Conservation (phyloP, 2,113 vertebrate species). For the Paradoxurus hermaphroditus region DNA sequence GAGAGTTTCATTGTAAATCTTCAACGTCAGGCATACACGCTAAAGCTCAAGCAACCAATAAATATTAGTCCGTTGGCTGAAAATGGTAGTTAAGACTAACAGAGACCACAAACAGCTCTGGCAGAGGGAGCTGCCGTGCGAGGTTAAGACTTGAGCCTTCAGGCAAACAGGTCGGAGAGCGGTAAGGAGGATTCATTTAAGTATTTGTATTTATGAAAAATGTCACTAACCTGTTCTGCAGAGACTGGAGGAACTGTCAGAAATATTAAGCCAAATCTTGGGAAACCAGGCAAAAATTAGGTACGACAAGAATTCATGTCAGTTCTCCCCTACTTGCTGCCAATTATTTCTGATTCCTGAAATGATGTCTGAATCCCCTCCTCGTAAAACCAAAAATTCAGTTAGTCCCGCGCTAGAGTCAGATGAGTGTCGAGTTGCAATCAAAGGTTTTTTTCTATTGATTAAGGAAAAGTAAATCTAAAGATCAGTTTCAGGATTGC, state of each 20-base stretch:
- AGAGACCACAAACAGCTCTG: background rate
- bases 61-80: slow-evolving; percentile 15
- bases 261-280: slow-evolving; percentile 72
- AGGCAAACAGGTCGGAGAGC: background rate
- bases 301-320: slow-evolving; percentile 77
- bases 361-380: slow-evolving; percentile 73
- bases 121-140: background rate
- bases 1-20: background rate
- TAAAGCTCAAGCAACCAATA: background rate
- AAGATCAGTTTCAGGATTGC: slow-evolving; percentile 83
- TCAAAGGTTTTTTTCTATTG: slow-evolving; percentile 79
- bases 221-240: slow-evolving; percentile 83
- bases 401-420: slow-evolving; percentile 69
- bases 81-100: background rate
- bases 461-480: slow-evolving; percentile 83
- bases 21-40: background rate
- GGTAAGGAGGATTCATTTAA: fast-evolving
- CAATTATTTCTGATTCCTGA: slow-evolving; percentile 75
- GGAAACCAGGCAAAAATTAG: slow-evolving; percentile 76
- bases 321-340: slow-evolving; percentile 64
- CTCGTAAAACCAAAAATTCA: slow-evolving; percentile 77
- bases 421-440: slow-evolving; percentile 79
- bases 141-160: background rate
- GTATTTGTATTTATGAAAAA: slow-evolving; percentile 34
- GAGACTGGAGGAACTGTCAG: slow-evolving; percentile 67